Conservation (phyloP, 2,113 vertebrate genomes). For the Casuarius casuarius region DNA sequence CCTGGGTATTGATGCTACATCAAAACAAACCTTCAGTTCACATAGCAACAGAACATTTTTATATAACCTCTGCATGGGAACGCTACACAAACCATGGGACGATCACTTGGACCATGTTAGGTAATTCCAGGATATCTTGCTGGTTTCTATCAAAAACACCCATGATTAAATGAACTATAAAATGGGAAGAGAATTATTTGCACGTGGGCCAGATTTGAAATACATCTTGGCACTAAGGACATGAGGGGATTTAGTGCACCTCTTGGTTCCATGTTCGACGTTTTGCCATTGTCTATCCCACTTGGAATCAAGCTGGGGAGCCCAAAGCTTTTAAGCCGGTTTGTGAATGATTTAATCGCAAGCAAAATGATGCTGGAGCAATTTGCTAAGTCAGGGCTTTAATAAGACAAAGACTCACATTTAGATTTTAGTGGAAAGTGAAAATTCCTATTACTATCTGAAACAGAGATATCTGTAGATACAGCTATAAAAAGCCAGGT, state of each 20-base stretch:
- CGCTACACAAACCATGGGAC: not conserved
- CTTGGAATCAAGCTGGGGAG: conserved; percentile 25
- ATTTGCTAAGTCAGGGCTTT: conserved; percentile 34
- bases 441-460: not conserved
- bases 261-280: conserved; percentile 26
- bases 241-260: conserved; percentile 23
- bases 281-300: conserved; percentile 13
- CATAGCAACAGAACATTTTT: conserved; percentile 70
- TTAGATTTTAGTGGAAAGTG: conserved; percentile 17
- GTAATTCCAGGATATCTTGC: conserved; percentile 56
- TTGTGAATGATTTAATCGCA: conserved; percentile 22
- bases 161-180: conserved; percentile 36
- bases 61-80: conserved; percentile 52
- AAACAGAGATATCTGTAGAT: not conserved
- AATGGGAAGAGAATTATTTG: conserved; percentile 42
- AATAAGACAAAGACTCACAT: not conserved
- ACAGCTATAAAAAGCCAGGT: not conserved
- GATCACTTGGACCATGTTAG: conserved; percentile 15
- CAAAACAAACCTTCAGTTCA: conserved; percentile 64
- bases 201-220: conserved; percentile 11
- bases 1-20: conserved; percentile 63
- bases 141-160: conserved; percentile 52
- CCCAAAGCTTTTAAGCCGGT: conserved; percentile 15
- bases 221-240: conserved; percentile 37
- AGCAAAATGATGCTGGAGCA: not conserved